phyloP scores from a whole-genome alignment of 2,113 vertebrate genomes.

The Psophia crepitans region DNA sequence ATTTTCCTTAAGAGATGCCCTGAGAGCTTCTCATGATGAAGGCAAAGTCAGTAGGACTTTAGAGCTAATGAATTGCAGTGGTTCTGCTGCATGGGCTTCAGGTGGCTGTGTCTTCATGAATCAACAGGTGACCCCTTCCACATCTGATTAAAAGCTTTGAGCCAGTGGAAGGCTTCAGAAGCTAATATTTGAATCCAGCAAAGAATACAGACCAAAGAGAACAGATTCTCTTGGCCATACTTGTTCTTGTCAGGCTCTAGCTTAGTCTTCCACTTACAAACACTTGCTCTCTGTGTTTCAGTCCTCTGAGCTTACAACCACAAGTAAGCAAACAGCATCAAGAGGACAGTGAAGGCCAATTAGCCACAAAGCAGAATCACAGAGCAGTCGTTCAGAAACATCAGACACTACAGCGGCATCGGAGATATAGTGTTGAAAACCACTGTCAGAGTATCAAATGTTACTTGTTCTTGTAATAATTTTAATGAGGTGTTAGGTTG shows the following conservation, averaged over 20 bases:
- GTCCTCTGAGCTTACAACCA: not conserved
- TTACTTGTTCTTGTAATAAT: not conserved
- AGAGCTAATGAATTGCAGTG: not conserved
- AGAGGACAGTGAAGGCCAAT: not conserved
- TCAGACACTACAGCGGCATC: not conserved
- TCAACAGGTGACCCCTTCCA: not conserved
- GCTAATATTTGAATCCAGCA: not conserved
- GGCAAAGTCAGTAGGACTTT: not conserved
- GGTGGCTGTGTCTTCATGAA: not conserved
- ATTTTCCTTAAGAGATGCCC: not conserved
- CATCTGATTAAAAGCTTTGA: not conserved
- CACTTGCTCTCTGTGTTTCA: not conserved
- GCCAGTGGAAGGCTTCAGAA: not conserved
- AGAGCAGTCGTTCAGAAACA: not conserved
- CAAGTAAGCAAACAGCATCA: not conserved
- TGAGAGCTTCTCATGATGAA: not conserved
- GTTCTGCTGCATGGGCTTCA: not conserved
- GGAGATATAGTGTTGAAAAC: not conserved
- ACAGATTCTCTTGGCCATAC: not conserved
- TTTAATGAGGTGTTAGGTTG: not conserved
- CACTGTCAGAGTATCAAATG: not conserved
- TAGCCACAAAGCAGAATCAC: not conserved
- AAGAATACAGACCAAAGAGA: not conserved
- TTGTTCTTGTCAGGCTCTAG: not conserved
- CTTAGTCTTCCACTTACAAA: not conserved